Evolutionary conservation across 2,888 invertebrate genomes (phyloP).

Genomic region (Lottia gigantea): DNA sequence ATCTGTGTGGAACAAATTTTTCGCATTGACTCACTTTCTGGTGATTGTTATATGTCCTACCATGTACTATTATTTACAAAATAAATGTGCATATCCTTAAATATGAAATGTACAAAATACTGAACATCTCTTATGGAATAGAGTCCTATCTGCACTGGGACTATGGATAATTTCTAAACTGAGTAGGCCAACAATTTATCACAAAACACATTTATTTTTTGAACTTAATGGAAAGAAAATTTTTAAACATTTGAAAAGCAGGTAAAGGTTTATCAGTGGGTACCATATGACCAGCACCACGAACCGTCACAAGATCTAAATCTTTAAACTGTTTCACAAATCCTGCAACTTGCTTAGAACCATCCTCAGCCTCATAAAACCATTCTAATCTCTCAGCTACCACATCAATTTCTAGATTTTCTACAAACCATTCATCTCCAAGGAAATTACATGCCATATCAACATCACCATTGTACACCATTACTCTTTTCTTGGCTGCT

Average conservation of each 20-base stretch:
- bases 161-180: too few species aligned
- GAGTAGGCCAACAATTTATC: too few species aligned
- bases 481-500: conserved; percentile 53
- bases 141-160: too few species aligned
- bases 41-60: too few species aligned
- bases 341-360: conserved; percentile 55
- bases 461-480: conserved; percentile 71
- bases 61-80: too few species aligned
- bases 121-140: too few species aligned
- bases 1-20: too few species aligned
- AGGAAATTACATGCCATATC: conserved; percentile 71
- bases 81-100: too few species aligned
- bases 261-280: neutral
- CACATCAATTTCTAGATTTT: conserved; percentile 48
- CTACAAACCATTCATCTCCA: conserved; percentile 70
- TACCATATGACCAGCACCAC: conserved; percentile 27
- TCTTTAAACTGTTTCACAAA: conserved; percentile 50
- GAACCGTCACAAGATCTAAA: conserved; percentile 51
- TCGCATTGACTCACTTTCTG: too few species aligned
- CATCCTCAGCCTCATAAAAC: conserved; percentile 41
- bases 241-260: neutral
- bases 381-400: conserved; percentile 40
- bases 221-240: neutral
- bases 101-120: too few species aligned
- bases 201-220: too few species aligned